Evolutionary conservation across 2,888 invertebrate genomes (phyloP).

Genomic region (Punctoribates punctum): DNA sequence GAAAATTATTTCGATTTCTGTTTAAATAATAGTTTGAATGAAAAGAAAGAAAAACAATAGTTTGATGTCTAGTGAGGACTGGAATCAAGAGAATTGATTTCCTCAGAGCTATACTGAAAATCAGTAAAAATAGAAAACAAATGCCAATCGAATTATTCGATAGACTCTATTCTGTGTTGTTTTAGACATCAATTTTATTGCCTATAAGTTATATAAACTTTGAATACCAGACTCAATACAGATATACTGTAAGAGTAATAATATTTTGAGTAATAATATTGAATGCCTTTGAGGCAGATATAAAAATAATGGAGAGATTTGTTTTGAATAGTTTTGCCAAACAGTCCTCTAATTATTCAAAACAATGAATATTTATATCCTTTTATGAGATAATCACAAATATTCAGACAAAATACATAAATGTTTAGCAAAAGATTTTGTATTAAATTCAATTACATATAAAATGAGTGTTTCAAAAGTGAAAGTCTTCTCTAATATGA

Average conservation of each 20-base stretch:
- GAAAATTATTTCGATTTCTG: too few species aligned
- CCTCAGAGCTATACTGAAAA: not conserved
- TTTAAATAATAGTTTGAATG: too few species aligned
- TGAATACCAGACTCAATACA: not conserved
- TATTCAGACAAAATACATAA: not conserved
- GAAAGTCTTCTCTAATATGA: not conserved
- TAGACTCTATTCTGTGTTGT: not conserved
- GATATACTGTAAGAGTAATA: not conserved
- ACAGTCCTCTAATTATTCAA: not conserved
- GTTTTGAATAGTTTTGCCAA: not conserved
- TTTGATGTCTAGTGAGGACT: too few species aligned
- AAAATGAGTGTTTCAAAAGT: too few species aligned
- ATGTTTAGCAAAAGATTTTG: not conserved
- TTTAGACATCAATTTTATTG: not conserved
- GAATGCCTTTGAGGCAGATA: not conserved
- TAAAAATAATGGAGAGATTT: not conserved
- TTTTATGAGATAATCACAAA: not conserved
- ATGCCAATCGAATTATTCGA: not conserved
- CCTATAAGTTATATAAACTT: not conserved
- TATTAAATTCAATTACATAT: not conserved
- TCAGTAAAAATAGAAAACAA: not conserved
- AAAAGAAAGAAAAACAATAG: too few species aligned
- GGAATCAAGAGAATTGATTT: too few species aligned
- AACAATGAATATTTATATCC: not conserved
- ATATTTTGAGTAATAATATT: slow-evolving; percentile 10